Evolutionary conservation across 2,113 vertebrate genomes (phyloP), one percentile per base, ranked within the genome.

Genomic region (Lynx canadensis): DNA sequence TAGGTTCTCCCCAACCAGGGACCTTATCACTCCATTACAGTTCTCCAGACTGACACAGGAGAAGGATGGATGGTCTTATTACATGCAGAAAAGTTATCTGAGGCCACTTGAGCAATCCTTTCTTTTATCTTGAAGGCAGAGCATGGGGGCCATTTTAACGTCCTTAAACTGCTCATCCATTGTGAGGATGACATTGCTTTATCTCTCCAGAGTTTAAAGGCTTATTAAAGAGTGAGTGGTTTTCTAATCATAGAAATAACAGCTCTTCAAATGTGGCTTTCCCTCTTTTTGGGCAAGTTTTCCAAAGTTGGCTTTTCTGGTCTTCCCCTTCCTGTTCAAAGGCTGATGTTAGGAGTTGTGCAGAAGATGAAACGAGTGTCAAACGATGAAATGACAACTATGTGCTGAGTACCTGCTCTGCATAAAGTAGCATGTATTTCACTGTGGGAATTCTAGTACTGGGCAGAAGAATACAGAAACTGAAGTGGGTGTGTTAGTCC

Each of bases 81-180:
- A 81, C 41, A 91, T 31, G 41, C 6, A 86, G 63, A 94, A 68
- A 97, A 98, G 89, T 97, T 89, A 95, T 87, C 88, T 84, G 45
- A 50, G 18, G 31, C 68, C 90, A 45, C 41, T 89, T 96, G 50
- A 97, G 10, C 73, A 97, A 88, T n/a, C 95, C 38, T 15, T 91
- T 82, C 12, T 98, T 98, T 98, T 98, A 97, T 96, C 95, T 98
- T 97, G 63, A 63, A 93, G 69, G 13, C 85, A 91, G 93, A 86
- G 0, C 85, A 92, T 36, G 41, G 33, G 29, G 55, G 16, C 4
- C 27, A 74, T 87, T 76, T 97, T 98, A 98, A 94, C 92, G 96
- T 91, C 71, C n/a, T 96, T 94, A 94, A 95, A 86, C 48, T 94
- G 63, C 16, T 98, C 81, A 94, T 97, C 66, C 95, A 90, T 97